Evolutionary conservation across 1,140 invertebrate species (phyloP).

Genomic region (Matsumurasca onukii): DNA sequence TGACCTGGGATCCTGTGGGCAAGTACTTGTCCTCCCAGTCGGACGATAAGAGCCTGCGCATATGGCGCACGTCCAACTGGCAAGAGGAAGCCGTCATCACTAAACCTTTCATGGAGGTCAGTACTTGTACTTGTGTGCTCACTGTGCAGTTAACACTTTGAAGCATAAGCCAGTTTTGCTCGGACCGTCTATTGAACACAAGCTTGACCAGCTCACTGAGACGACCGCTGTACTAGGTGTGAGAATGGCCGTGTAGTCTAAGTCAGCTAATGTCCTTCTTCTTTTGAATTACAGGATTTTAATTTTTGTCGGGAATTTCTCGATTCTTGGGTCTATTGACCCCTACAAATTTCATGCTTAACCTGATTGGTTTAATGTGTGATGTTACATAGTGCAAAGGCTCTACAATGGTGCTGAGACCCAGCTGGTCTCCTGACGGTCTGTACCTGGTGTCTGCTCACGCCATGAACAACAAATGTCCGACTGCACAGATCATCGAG

Average conservation of each 20-base stretch:
- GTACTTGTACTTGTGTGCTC: conserved; percentile 17
- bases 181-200: no score
- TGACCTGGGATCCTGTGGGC: conserved; percentile 98
- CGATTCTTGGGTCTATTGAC: no score
- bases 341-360: no score
- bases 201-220: no score
- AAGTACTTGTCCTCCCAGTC: conserved; percentile 96
- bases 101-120: conserved; percentile 83
- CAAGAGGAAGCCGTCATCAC: conserved; percentile 78
- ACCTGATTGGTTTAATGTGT: no score
- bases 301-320: no score
- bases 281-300: no score
- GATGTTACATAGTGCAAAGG: conserved; percentile 71
- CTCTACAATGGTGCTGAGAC: conserved; percentile 89
- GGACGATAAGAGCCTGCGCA: conserved; percentile 90
- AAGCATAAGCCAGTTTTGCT: no score
- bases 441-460: conserved; percentile 95
- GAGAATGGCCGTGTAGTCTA: no score
- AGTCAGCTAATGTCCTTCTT: no score
- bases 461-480: conserved; percentile 97
- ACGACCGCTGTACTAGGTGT: no score
- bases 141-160: no score
- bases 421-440: conserved; percentile 97
- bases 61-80: conserved; percentile 97
- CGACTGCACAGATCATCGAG: conserved; percentile 92